A percentile compares a stretch with the other conserved stretches of the same genome.
Conservation (phyloP, 2,888 invertebrate species). For the Drosophila kanekoi region DNA sequence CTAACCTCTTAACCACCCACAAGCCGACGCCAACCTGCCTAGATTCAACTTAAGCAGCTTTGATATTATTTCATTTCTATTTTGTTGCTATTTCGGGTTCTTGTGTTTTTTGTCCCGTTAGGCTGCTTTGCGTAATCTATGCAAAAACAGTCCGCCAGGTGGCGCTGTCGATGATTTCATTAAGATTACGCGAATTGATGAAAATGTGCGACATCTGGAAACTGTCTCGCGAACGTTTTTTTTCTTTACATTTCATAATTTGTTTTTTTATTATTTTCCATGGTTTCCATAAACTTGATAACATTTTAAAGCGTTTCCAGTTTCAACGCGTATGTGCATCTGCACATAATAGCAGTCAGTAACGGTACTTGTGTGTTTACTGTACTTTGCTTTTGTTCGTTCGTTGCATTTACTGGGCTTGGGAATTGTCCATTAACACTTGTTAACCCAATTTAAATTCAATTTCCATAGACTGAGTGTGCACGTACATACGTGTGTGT, state of each 20-base stretch:
- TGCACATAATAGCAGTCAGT: conserved; percentile 28
- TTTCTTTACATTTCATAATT: not conserved
- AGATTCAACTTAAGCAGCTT: conserved; percentile 55
- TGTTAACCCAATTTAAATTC: conserved; percentile 81
- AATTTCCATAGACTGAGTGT: conserved; percentile 72
- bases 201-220: conserved; percentile 23
- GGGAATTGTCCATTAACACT: conserved; percentile 81
- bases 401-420: conserved; percentile 45
- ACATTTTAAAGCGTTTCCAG: conserved; percentile 2
- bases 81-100: conserved; percentile 27
- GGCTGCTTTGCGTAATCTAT: conserved; percentile 63
- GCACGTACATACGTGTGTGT: conserved; percentile 34
- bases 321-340: not conserved
- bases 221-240: conserved; percentile 1
- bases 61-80: conserved; percentile 71
- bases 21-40: not conserved
- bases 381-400: conserved; percentile 52
- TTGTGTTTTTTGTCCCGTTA: conserved; percentile 17
- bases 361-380: conserved; percentile 50
- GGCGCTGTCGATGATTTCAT: conserved; percentile 57
- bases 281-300: not conserved
- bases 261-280: not conserved
- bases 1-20: too few relatives aligned
- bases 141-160: conserved; percentile 39
- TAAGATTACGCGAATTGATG: conserved; percentile 49